phyloP scores from a whole-genome alignment of 2,113 vertebrate genomes.

The Lathamus discolor region DNA sequence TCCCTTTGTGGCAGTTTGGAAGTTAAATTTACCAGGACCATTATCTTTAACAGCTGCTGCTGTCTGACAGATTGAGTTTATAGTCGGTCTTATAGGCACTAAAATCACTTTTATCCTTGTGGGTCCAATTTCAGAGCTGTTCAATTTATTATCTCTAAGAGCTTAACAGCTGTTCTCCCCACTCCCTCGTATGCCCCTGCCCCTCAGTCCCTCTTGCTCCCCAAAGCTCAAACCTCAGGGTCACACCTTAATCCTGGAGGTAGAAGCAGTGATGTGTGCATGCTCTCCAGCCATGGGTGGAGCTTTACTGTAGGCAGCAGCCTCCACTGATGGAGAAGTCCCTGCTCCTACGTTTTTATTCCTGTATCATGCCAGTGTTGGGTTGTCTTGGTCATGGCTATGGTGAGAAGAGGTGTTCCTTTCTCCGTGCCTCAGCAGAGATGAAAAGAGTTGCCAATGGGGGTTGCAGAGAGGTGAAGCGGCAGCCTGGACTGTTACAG shows the following conservation, averaged over 20 bases:
- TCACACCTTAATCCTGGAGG: slow-evolving; percentile 32
- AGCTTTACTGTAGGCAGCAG: neutral
- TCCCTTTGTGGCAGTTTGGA: slow-evolving; percentile 64
- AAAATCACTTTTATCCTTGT: slow-evolving; percentile 72
- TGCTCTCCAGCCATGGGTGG: neutral
- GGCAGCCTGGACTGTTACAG: neutral
- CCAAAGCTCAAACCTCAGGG: slow-evolving; percentile 30
- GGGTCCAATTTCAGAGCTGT: slow-evolving; percentile 72
- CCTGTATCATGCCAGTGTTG: neutral
- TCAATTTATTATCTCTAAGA: slow-evolving; percentile 71
- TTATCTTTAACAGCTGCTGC: slow-evolving; percentile 71
- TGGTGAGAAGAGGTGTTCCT: neutral
- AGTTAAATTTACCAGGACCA: slow-evolving; percentile 70
- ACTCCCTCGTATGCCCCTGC: neutral
- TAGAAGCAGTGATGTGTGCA: neutral
- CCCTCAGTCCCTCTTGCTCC: slow-evolving; percentile 25
- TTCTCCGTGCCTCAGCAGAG: neutral
- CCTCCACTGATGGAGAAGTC: neutral
- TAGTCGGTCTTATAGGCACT: slow-evolving; percentile 64
- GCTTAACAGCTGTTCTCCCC: slow-evolving; percentile 56
- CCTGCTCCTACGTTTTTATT: neutral
- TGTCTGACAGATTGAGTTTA: slow-evolving; percentile 72
- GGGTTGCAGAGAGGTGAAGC: neutral
- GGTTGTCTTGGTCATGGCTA: neutral
- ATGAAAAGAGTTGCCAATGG: neutral